Percentiles rank a stretch among this genome's conserved stretches.
phyloP scores from a whole-genome alignment of 2,797 vertebrate species.

The Lemur catta region DNA sequence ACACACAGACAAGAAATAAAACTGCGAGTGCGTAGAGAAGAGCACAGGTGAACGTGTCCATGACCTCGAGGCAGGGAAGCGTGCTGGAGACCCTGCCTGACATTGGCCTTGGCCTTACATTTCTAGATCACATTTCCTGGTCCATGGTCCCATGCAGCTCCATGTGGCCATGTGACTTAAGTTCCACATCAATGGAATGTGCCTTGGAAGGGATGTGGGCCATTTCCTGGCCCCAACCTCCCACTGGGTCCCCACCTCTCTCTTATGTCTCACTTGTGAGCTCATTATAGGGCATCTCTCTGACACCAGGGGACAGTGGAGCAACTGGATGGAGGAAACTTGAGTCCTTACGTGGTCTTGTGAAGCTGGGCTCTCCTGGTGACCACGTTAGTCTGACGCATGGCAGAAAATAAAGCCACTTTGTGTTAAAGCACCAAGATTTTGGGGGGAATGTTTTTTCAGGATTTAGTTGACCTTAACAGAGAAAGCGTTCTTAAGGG shows the following conservation, averaged over 20 bases:
- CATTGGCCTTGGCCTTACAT: no score
- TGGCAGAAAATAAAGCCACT: neutral
- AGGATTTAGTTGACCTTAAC: neutral
- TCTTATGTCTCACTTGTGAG: neutral
- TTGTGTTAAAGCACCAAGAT: neutral
- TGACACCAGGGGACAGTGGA: neutral
- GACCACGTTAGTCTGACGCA: neutral
- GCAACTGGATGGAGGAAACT: neutral
- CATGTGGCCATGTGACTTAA: neutral
- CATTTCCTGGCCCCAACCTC: neutral
- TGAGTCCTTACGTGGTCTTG: no score
- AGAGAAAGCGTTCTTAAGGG: neutral
- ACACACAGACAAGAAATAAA: neutral
- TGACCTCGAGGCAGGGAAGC: neutral
- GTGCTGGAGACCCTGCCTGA: neutral
- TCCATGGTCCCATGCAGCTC: neutral
- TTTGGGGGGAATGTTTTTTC: no score
- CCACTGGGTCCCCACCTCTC: neutral
- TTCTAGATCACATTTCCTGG: neutral
- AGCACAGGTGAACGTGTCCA: neutral
- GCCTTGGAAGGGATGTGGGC: neutral
- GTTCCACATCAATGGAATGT: no score
- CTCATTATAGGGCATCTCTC: neutral
- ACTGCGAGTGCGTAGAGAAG: neutral
- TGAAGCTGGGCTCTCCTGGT: neutral